phyloP scores from a whole-genome alignment of 2,113 vertebrate species.

The Bubo blakistoni region DNA sequence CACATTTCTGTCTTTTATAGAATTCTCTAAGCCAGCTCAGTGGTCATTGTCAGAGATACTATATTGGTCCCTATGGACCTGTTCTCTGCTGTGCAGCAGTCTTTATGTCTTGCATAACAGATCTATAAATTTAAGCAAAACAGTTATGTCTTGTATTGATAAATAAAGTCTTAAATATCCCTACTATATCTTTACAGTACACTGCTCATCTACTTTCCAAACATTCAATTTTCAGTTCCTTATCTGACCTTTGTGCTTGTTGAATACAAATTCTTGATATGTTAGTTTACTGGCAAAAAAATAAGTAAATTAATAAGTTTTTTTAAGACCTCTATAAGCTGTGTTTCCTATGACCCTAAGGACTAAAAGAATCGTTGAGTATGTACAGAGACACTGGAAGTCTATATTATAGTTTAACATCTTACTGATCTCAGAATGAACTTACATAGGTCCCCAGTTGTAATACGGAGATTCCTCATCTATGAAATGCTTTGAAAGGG shows the following conservation, averaged over 20 bases:
- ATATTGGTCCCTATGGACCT: background rate
- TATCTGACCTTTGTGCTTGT: background rate
- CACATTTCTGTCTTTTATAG: background rate
- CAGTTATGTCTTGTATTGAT: background rate
- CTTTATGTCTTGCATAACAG: background rate
- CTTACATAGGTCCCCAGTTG: rapidly evolving
- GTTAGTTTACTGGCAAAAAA: background rate
- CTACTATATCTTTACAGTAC: background rate
- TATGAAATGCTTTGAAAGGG: background rate
- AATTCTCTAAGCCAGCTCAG: background rate
- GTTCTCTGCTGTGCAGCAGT: background rate
- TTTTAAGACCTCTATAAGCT: background rate
- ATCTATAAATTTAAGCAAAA: background rate
- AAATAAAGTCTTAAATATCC: background rate
- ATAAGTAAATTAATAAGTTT: background rate
- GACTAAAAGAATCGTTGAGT: background rate
- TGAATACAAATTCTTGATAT: background rate
- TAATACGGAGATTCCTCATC: background rate
- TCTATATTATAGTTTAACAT: background rate
- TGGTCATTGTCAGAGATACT: background rate
- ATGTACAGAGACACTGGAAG: background rate
- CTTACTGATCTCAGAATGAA: background rate
- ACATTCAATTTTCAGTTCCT: background rate
- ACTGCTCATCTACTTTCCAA: background rate
- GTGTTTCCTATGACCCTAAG: background rate